Base-by-base conservation (phyloP, 64 coral and sea anemone genomes). In the Anthopleura sola region DNA sequence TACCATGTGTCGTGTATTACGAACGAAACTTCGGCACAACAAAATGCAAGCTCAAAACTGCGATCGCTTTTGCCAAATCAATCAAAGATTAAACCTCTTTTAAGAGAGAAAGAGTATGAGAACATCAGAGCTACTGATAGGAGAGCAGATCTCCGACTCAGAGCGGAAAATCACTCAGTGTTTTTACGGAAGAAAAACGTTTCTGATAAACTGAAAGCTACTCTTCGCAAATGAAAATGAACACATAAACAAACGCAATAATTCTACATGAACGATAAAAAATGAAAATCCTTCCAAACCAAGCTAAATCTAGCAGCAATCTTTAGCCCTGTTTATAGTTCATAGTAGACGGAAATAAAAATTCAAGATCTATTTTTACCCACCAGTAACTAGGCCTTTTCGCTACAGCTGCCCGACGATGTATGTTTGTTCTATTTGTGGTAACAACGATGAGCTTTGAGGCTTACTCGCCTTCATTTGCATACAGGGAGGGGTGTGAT, bases 341-440 rank as follows among this genome's bases (percentile, higher is more conserved):
- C 90, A 88, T 86, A 91, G 84, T 91, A 55, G 95, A 98, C 95
- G 95, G 95, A 98, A 98, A 98, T 98, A 98, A 98, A 92, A 98
- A 94, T 93, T 91, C 91, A 98, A 98, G 87, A 98, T 87, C 95
- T 98, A 98, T 98, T 98, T 98, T 98, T 98, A 98, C 95, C 95
- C 92, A 98, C 95, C 95, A 98, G 95, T 98, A 82, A 91, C 76
- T 66, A 68, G 55, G 83, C 77, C 92, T 86, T 94, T 93, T 86
- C 88, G 78, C 74, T 93, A 92, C 95, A 98, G 95, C 93, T 98
- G 95, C 91, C 86, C 77, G 85, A 94, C 91, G 93, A 97, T 97
- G 90, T 95, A 80, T 91, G 78, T 74, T 87, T 86, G 95, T 88
- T 77, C 92, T 98, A 98, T 98, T 98, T 98, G 88, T 98, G 88